These are phyloP conservation scores for Edolisoma coerulescens DNA, from an alignment of 2,113 vertebrate species.

Conservation along the genomic window DNA sequence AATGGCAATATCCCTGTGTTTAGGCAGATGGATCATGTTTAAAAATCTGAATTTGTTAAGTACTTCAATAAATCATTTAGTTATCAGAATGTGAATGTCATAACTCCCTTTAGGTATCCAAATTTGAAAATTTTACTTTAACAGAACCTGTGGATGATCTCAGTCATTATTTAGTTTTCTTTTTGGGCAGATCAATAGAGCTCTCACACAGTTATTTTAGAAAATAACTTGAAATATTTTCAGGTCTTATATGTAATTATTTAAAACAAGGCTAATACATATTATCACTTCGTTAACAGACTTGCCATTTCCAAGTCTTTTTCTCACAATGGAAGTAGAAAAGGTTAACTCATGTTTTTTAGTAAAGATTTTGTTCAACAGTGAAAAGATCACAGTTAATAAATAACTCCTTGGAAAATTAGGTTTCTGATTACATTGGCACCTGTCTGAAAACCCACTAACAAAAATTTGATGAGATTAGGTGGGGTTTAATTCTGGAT, in stretches of 20 bases:
- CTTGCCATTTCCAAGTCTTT: neutral
- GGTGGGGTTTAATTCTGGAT: neutral
- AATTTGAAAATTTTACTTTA: neutral
- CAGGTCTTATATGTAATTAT: neutral
- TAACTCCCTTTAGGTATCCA: neutral
- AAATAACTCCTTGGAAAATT: neutral
- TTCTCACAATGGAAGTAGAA: neutral
- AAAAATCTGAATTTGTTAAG: neutral
- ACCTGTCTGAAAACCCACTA: neutral
- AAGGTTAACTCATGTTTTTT: neutral
- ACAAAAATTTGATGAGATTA: neutral
- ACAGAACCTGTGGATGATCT: neutral
- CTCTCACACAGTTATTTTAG: neutral
- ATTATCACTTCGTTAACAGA: neutral
- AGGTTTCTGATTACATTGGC: neutral
- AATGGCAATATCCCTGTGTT: neutral
- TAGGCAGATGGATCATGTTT: neutral
- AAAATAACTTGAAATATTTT: neutral
- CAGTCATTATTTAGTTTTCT: neutral
- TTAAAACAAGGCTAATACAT: neutral
- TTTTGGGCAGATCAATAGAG: neutral
- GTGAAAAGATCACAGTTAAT: neutral
- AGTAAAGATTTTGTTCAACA: neutral
- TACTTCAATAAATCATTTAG: neutral
- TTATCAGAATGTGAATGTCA: neutral